Base-by-base conservation (phyloP, 2,113 vertebrate species). In the Calonectris borealis region DNA sequence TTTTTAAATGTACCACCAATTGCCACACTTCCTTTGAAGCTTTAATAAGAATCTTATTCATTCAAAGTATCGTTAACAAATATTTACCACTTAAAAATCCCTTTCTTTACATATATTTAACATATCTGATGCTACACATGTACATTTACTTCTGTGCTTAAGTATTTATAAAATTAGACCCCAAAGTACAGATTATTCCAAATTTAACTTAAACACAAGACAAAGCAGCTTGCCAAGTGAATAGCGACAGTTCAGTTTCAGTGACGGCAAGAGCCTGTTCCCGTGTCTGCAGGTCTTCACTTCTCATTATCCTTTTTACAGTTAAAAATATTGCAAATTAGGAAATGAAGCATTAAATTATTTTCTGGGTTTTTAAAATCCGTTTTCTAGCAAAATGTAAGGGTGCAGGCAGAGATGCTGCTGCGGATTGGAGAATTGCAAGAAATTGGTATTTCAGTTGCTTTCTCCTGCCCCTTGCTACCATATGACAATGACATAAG, bases 341-440 rank as follows among this genome's bases (percentile, higher is more conserved):
- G 38, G 26, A 86, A 90, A 92, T n/a, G 1, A 69, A 83, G 13
- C 22, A 57, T 19, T 18, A n/a, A 75, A 31, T 36, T 77, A 26
- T 85, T 90, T 90, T 65, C 34, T 0, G 0, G 6, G 1, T 0
- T 9, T 36, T 32, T 77, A 64, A 5, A 32, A 76, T 25, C 29
- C 9, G 29, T 76, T 81, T 48, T 55, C 70, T 71, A 72, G 14
- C 6, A 77, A 85, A 76, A 42, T 10, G 1, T 16, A 57, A 66
- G 31, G 22, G 13, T 64, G 12, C 6, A 61, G 25, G 18, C 24
- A 81, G 54, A 69, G 12, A 52, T 29, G 9, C 10, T 69, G 36
- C 40, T 34, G 13, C 44, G 11, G 26, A 77, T 9, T 64, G 17
- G 20, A 20, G 12, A 86, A 80, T 6, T 52, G 27, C 26, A 86